Evolutionary conservation across 2,797 vertebrate species (phyloP), one percentile per base, ranked within the genome.

Genomic region (Scarus forsteni): DNA sequence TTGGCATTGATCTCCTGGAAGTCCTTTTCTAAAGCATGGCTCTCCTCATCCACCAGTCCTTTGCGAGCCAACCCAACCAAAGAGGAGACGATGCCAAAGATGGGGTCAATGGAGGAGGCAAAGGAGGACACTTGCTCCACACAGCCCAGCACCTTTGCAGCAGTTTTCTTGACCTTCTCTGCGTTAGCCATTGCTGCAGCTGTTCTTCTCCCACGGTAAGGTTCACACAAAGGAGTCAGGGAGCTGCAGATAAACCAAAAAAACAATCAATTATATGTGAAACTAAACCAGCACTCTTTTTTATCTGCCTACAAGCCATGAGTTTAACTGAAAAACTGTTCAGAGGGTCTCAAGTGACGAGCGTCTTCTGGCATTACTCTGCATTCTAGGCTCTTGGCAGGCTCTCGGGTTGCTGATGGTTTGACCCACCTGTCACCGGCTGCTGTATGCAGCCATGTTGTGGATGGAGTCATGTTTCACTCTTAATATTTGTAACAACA

Each of bases 71-170:
- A 82, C 4, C 89, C 85, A 0, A 95, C 91, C 73, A 95, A 65
- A 39, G 94, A 92, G 18, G 93, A 92, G 65, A 95, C 94, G 0
- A 95, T 81, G 59, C 94, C 94, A 34, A 95, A 95, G 45, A 95
- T 85, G 15, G 95, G 95, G 73, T 95, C 81, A 5, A 95, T 92
- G 62, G 94, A 94, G 27, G 94, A 88, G 67, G 94, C 94, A 3
- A 95, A 95, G 6, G 91, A 92, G 19, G 93, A 86, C 42, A 94
- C 83, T 60, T 94, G 94, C 86, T 95, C 94, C 67, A 95, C 87
- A 0, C 85, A 94, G 61, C 56, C 54, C 74, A 95, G 66, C 59
- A 93, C 90, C 76, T 83, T 92, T 44, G 6, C 88, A 3, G 81
- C 90, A 0, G 89, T 92, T 85, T 88, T 85, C 79, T 87, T 94